A percentile compares a stretch with the other conserved stretches of the same genome.
Evolutionary conservation across 2,797 vertebrate genomes (phyloP).

Genomic region (Garrulus glandarius): DNA sequence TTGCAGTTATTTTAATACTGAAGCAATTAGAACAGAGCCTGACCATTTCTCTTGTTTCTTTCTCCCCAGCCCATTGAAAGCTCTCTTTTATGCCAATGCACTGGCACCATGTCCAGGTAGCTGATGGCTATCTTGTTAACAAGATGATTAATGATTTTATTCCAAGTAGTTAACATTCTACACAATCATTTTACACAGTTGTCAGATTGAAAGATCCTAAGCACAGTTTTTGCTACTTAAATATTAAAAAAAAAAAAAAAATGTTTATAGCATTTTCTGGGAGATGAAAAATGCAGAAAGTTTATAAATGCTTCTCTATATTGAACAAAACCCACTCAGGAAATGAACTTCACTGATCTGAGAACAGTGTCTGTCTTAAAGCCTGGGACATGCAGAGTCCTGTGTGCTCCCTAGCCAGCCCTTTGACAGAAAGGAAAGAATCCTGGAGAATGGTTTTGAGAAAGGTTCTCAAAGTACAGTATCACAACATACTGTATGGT

Average conservation of each 20-base stretch:
- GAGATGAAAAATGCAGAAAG: background rate
- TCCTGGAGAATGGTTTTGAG: background rate
- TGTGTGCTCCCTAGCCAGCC: background rate
- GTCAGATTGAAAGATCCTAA: background rate
- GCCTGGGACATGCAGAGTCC: background rate
- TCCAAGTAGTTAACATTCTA: background rate
- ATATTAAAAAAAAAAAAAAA: background rate
- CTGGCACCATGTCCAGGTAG: background rate
- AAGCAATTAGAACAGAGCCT: background rate
- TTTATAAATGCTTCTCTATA: background rate
- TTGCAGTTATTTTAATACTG: constrained; percentile 24
- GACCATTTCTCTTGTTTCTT: background rate
- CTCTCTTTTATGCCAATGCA: background rate
- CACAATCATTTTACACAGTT: background rate
- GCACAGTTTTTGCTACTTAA: background rate
- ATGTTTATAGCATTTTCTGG: background rate
- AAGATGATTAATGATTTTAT: background rate
- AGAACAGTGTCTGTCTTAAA: background rate
- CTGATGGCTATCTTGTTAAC: background rate
- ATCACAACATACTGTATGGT: background rate
- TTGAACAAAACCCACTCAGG: background rate
- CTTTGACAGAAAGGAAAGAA: background rate
- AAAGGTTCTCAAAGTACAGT: background rate
- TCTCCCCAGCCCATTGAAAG: background rate
- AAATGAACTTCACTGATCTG: background rate